These are phyloP conservation scores for Mirza zaza DNA, from an alignment of 2,113 vertebrate species.

Conservation along the genomic window DNA sequence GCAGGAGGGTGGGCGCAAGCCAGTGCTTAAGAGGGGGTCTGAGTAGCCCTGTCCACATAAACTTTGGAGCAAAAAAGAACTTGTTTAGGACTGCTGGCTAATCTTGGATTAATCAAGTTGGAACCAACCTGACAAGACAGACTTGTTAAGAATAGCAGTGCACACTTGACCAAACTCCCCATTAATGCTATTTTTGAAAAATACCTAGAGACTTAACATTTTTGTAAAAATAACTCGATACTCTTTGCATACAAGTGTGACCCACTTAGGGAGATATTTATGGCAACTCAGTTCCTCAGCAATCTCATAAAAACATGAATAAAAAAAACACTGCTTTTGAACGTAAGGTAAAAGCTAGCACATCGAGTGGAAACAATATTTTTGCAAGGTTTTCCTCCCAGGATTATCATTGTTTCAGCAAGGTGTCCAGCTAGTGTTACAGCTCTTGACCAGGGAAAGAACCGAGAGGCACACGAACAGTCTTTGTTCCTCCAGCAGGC, in stretches of 20 bases:
- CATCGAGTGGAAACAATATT: slow-evolving; percentile 10
- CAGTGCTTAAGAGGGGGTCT: not conserved
- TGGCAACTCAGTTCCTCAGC: slow-evolving; percentile 59
- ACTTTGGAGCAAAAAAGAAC: slow-evolving; percentile 19
- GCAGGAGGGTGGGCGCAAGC: slow-evolving; percentile 33
- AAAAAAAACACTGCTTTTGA: slow-evolving; percentile 5
- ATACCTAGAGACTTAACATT: slow-evolving; percentile 72
- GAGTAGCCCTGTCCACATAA: not conserved
- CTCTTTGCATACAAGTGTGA: slow-evolving; percentile 57
- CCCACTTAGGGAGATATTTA: slow-evolving; percentile 64
- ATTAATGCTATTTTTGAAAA: slow-evolving; percentile 69
- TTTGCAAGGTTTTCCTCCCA: slow-evolving; percentile 37
- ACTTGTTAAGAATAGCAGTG: slow-evolving; percentile 67
- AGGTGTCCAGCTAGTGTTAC: no score
- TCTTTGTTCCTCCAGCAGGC: no score
- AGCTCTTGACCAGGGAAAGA: no score
- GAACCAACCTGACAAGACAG: slow-evolving; percentile 58
- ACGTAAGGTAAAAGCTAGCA: not conserved
- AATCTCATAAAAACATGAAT: slow-evolving; percentile 18
- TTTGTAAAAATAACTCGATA: slow-evolving; percentile 73
- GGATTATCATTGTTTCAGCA: not conserved
- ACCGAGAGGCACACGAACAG: no score
- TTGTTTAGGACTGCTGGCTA: slow-evolving; percentile 75
- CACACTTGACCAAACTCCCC: slow-evolving; percentile 46
- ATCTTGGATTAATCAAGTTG: slow-evolving; percentile 73